Conservation (phyloP, 2,888 invertebrate genomes). For the Phaedon cochleariae region DNA sequence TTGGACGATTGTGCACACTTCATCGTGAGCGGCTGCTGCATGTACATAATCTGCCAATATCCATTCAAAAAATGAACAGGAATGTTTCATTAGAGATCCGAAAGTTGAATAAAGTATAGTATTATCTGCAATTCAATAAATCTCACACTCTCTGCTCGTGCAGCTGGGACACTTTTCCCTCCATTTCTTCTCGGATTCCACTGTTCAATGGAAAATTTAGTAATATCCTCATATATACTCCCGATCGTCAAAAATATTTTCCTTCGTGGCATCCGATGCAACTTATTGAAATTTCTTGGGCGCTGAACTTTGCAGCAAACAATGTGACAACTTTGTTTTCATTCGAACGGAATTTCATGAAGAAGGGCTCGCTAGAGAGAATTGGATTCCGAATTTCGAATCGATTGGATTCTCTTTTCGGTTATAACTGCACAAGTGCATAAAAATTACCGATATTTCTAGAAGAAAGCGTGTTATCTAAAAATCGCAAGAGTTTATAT, state of each 20-base stretch:
- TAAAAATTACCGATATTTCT: too few relatives aligned
- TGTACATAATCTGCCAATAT: neutral
- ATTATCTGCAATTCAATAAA: conserved; percentile 6
- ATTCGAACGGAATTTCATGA: conserved; percentile 14
- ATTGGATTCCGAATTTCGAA: neutral
- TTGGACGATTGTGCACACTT: neutral
- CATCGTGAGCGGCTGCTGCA: neutral
- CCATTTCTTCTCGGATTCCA: neutral
- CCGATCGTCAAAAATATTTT: conserved; percentile 39
- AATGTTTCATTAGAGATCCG: neutral
- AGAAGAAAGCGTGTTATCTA: too few relatives aligned
- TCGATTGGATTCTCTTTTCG: neutral
- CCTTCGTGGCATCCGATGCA: conserved; percentile 29
- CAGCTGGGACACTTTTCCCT: conserved; percentile 5
- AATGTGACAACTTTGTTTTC: conserved; percentile 29
- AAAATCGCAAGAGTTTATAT: too few relatives aligned
- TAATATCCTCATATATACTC: conserved; percentile 48
- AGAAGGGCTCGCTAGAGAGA: neutral
- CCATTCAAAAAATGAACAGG: neutral
- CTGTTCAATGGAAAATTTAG: conserved; percentile 43
- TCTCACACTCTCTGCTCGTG: neutral
- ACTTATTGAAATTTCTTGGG: conserved; percentile 32
- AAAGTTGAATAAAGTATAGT: neutral
- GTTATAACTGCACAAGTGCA: too few relatives aligned
- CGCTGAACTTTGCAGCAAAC: conserved; percentile 32